Percentiles rank a stretch among this genome's conserved stretches.
phyloP scores from a whole-genome alignment of 2,888 invertebrate genomes.

The Ornithoptera priamus region DNA sequence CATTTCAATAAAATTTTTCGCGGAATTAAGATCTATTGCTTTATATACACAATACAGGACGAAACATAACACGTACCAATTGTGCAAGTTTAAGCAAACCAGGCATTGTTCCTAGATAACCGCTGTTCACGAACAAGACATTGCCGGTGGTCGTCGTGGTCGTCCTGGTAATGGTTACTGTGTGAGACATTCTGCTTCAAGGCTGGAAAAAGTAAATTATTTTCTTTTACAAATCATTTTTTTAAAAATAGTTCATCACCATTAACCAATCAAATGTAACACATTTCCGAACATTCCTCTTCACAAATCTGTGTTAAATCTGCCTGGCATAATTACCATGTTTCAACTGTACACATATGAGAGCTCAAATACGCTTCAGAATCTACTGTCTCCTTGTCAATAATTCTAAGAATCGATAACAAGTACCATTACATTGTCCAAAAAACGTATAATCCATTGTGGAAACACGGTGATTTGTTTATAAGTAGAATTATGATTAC shows the following conservation, averaged over 20 bases:
- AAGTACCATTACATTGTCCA: not conserved
- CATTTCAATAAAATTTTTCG: too few relatives aligned
- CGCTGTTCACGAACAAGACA: slow-evolving; percentile 88
- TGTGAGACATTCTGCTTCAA: slow-evolving; percentile 87
- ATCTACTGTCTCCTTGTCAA: too few relatives aligned
- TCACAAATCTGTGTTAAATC: too few relatives aligned
- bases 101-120: slow-evolving; percentile 87
- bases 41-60: not conserved
- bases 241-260: not conserved
- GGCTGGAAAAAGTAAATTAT: slow-evolving; percentile 34
- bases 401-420: too few relatives aligned
- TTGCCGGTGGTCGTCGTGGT: slow-evolving; percentile 89
- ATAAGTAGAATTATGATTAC: not conserved
- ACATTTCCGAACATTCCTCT: too few relatives aligned
- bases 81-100: slow-evolving; percentile 91
- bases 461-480: not conserved
- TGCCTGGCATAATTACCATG: too few relatives aligned
- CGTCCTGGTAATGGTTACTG: slow-evolving; percentile 91
- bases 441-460: not conserved
- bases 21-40: too few relatives aligned
- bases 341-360: too few relatives aligned
- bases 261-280: not conserved
- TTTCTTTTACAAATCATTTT: not conserved
- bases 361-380: too few relatives aligned
- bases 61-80: slow-evolving; percentile 80